These are phyloP conservation scores for Cryptocephalus primarius DNA, from an alignment of 2,888 invertebrate genomes.

Conservation along the genomic window DNA sequence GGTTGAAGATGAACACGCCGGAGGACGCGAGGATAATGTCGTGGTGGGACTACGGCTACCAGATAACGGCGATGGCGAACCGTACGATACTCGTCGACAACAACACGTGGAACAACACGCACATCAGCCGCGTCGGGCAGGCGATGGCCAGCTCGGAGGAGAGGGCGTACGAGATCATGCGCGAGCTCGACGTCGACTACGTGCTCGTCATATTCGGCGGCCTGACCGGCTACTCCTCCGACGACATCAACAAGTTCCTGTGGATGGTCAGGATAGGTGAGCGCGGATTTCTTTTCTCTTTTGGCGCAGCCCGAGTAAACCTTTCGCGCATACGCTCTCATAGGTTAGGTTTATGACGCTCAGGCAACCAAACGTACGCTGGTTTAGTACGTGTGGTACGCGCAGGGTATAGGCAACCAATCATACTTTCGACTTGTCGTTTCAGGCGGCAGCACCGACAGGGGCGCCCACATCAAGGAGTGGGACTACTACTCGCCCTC, in stretches of 20 bases:
- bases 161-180: slow-evolving; percentile 95
- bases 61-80: slow-evolving; percentile 99
- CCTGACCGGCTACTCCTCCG: slow-evolving; percentile 96
- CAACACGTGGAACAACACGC: slow-evolving; percentile 99
- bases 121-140: slow-evolving; percentile 92
- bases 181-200: slow-evolving; percentile 93
- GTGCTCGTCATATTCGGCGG: slow-evolving; percentile 98
- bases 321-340: too few species aligned
- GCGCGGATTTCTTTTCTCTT: background rate
- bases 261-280: slow-evolving; percentile 88
- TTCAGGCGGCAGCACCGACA: slow-evolving; percentile 83
- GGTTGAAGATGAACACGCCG: slow-evolving; percentile 92
- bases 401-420: too few species aligned
- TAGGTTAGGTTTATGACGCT: too few species aligned
- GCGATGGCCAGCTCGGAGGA: slow-evolving; percentile 98
- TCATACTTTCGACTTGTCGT: background rate
- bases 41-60: slow-evolving; percentile 99
- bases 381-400: too few species aligned
- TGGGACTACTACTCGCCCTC: slow-evolving; percentile 91
- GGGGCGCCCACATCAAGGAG: slow-evolving; percentile 92
- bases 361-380: too few species aligned
- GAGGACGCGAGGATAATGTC: slow-evolving; percentile 96
- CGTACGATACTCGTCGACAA: slow-evolving; percentile 93
- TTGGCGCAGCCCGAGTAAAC: too few species aligned
- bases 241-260: slow-evolving; percentile 98